A percentile compares a stretch with the other conserved stretches of the same genome.
Conservation (phyloP, 2,113 vertebrate species). For the Phasianus colchicus region DNA sequence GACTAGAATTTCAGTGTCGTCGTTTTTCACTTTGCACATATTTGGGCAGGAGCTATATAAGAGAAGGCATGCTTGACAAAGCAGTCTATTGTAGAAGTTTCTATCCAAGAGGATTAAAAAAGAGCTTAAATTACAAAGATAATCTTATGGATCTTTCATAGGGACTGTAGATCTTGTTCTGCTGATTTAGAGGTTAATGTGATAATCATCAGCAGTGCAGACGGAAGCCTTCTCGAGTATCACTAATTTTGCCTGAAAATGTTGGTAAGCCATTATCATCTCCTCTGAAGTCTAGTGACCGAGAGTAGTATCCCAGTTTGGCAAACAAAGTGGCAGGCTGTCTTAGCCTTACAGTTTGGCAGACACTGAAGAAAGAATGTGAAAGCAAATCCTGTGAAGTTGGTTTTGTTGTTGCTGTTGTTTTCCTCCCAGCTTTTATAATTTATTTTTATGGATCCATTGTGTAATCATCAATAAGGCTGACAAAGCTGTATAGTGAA, state of each 20-base stretch:
- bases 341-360: neutral
- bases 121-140: slow-evolving; percentile 36
- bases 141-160: slow-evolving; percentile 17
- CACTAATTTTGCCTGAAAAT: neutral
- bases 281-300: neutral
- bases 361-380: neutral
- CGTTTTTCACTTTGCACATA: neutral
- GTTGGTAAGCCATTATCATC: neutral
- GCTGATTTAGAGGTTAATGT: neutral
- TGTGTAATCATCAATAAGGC: slow-evolving; percentile 5
- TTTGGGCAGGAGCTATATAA: neutral
- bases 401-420: neutral
- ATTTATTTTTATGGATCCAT: neutral
- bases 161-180: neutral
- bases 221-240: slow-evolving; percentile 39
- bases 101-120: slow-evolving; percentile 20
- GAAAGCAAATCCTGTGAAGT: slow-evolving; percentile 22
- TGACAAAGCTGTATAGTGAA: neutral
- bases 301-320: neutral
- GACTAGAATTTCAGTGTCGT: neutral
- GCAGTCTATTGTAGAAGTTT: slow-evolving; percentile 19
- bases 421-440: neutral
- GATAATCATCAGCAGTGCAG: slow-evolving; percentile 42
- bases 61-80: neutral
- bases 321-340: neutral